phyloP scores from a whole-genome alignment of 2,888 invertebrate genomes.

The Branchipolynoe longqiensis region DNA sequence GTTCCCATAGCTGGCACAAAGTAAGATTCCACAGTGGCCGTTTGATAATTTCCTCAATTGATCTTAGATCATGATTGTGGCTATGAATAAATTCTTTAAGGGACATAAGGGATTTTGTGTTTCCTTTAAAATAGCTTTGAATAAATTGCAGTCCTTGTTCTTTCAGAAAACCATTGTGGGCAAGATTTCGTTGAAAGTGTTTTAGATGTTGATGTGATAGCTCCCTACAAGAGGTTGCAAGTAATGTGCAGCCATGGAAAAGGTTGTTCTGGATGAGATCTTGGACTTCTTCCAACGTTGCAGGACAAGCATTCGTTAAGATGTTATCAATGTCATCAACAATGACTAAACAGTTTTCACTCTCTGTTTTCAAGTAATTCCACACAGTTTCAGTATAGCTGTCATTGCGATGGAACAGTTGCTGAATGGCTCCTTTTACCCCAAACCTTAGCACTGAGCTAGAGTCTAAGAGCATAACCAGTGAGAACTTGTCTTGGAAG shows the following conservation, averaged over 20 bases:
- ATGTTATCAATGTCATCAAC: conserved; percentile 13
- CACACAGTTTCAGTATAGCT: neutral
- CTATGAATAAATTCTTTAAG: neutral
- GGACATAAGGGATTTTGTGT: neutral
- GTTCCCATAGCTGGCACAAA: conserved; percentile 22
- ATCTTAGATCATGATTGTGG: neutral
- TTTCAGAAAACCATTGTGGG: conserved; percentile 1
- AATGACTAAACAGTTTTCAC: conserved; percentile 29
- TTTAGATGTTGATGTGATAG: neutral
- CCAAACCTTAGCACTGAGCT: conserved; percentile 12
- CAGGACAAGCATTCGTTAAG: neutral
- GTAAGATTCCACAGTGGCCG: conserved; percentile 27
- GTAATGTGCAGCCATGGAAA: conserved; percentile 20
- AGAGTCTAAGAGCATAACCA: neutral
- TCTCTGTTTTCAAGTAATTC: neutral
- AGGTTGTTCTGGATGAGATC: neutral
- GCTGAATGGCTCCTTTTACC: conserved; percentile 9
- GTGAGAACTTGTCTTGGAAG: neutral
- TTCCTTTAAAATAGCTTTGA: neutral
- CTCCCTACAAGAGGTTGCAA: conserved; percentile 15
- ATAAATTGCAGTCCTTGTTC: conserved; percentile 19
- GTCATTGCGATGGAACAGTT: neutral
- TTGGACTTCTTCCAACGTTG: neutral
- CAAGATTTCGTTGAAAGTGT: neutral
- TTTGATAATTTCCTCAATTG: conserved; percentile 1